Evolutionary conservation across 2,888 invertebrate species (phyloP).

Genomic region (Agonopterix subpropinquella): DNA sequence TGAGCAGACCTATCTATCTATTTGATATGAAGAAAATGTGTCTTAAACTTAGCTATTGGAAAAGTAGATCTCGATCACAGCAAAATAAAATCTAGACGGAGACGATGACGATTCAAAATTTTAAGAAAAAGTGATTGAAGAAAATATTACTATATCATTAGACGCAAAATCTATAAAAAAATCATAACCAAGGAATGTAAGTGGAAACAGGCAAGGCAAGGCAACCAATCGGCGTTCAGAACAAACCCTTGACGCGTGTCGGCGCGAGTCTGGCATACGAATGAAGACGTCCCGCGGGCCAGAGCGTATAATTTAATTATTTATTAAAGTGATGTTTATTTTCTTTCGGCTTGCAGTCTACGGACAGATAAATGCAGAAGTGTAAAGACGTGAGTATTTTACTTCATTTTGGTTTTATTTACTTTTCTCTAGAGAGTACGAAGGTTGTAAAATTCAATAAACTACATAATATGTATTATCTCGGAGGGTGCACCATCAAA

Average conservation of each 20-base stretch:
- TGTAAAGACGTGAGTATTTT: not conserved
- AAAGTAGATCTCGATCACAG: too few relatives aligned
- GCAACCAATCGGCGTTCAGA: conserved; percentile 2
- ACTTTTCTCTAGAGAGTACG: too few relatives aligned
- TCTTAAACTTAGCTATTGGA: too few relatives aligned
- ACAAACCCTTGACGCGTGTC: conserved; percentile 2
- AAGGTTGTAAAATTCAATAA: too few relatives aligned
- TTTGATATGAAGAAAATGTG: too few relatives aligned
- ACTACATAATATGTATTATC: too few relatives aligned
- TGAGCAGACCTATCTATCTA: too few relatives aligned
- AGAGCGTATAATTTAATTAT: conserved; percentile 1
- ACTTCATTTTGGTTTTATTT: not conserved
- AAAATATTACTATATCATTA: not conserved
- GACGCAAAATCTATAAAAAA: not conserved
- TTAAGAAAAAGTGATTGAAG: too few relatives aligned
- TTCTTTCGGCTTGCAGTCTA: not conserved
- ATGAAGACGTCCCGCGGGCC: not conserved
- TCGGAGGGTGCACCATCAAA: too few relatives aligned
- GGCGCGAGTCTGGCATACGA: conserved; percentile 1
- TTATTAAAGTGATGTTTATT: conserved; percentile 2
- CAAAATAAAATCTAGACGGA: too few relatives aligned
- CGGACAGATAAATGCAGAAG: not conserved
- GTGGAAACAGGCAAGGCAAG: not conserved
- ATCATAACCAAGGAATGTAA: not conserved
- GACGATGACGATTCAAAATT: too few relatives aligned